Evolutionary conservation across 2,113 vertebrate genomes (phyloP).

Genomic region (Cephalopterus ornatus): DNA sequence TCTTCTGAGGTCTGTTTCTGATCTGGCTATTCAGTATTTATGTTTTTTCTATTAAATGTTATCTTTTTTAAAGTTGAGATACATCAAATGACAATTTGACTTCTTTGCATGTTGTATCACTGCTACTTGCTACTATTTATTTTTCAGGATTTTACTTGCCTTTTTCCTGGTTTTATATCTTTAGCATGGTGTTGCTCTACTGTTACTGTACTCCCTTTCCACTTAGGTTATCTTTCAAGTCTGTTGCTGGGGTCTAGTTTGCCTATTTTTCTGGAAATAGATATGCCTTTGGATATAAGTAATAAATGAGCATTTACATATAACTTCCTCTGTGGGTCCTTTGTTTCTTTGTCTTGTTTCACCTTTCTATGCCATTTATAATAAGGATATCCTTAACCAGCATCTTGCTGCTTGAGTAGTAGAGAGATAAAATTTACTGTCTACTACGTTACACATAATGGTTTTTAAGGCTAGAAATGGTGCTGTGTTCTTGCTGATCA

Average conservation of each 20-base stretch:
- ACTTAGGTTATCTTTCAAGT: not conserved
- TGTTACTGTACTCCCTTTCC: not conserved
- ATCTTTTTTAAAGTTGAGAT: not conserved
- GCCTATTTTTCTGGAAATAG: not conserved
- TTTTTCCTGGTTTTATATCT: not conserved
- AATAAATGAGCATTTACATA: not conserved
- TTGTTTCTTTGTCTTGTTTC: not conserved
- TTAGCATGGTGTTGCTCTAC: not conserved
- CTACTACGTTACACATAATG: fast-evolving
- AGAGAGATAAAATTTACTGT: not conserved
- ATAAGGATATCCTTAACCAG: not conserved
- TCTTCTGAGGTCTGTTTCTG: not conserved
- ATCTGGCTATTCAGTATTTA: not conserved
- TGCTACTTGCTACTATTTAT: not conserved
- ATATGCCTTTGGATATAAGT: not conserved
- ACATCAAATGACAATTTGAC: not conserved
- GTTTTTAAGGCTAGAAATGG: not conserved
- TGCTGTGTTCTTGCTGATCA: not conserved
- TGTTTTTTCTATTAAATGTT: not conserved
- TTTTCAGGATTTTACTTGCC: not conserved
- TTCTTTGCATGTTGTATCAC: not conserved
- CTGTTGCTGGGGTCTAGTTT: not conserved
- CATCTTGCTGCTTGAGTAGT: not conserved
- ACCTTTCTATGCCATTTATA: not conserved
- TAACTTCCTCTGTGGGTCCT: not conserved